Base-by-base conservation (phyloP, 2,888 invertebrate species). In the Aphrophora alni region DNA sequence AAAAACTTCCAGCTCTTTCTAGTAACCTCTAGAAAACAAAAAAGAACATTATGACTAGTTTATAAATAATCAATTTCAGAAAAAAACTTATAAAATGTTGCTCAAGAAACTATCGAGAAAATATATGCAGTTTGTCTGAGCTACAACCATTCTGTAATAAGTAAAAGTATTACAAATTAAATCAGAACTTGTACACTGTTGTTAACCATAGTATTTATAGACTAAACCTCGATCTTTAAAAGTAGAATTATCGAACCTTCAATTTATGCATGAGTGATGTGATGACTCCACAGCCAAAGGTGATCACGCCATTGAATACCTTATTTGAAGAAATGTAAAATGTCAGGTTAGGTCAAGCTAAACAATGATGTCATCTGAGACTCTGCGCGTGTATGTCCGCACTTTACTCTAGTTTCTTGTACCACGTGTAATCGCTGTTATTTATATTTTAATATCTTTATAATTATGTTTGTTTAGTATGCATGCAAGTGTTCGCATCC, bases 261-360 rank as follows among this genome's bases (percentile, higher is more conserved):
- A 59, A 21, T 21, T 59, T 59, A 59, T 59, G 21, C 33, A 8
- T 8, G 33, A 33, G 8, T 33, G 59, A 21, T 5, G 59, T 14
- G 59, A 59, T 59, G 59, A 59, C 59, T 59, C 21, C 21, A 5
- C 59, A 21, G 59, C 14, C 59, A 59, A 21, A 59, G 59, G 59
- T 59, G 59, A 59, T 3, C 59, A 3, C 21, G 59, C 59, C 59
- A 44, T 44, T 44, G 44, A 59, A 59, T 59, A 59, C 59, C 59
- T 59, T 59, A 59, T 59, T 59, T 59, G 59, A 59, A 59, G 59
- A 59, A 59, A 59, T 59, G 59, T 14, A 59, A 59, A 59, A 59
- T 59, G 59, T 21, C 59, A 59, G 59, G 21, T 4, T 59, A 59
- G 21, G 44, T 17, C 44, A 44, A 44, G 14, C 44, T 3, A 1